Evolutionary conservation across 2,113 vertebrate species (phyloP).

Genomic region (Callipepla squamata): DNA sequence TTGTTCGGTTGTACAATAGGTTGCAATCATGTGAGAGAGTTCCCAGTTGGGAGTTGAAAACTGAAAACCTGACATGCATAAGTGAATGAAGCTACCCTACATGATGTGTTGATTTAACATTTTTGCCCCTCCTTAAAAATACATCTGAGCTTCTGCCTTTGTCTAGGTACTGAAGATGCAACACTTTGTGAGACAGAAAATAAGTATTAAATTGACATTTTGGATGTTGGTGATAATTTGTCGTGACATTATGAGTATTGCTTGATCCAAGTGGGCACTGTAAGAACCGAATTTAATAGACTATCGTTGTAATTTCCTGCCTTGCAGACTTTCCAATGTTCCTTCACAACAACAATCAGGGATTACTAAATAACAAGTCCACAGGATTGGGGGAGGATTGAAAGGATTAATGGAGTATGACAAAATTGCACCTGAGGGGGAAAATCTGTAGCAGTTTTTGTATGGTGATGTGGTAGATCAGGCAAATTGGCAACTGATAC

Average conservation of each 20-base stretch:
- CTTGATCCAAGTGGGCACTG: slow-evolving; percentile 69
- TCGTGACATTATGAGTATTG: slow-evolving; percentile 50
- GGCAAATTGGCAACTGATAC: slow-evolving; percentile 63
- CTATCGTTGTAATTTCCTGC: slow-evolving; percentile 79
- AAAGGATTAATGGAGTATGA: slow-evolving; percentile 89
- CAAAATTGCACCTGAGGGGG: slow-evolving; percentile 85
- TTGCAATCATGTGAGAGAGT: slow-evolving; percentile 65
- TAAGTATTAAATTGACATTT: slow-evolving; percentile 67
- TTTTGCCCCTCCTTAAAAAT: slow-evolving; percentile 22
- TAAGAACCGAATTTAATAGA: slow-evolving; percentile 70
- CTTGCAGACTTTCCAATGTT: slow-evolving; percentile 82
- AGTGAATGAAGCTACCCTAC: slow-evolving; percentile 6
- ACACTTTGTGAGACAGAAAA: slow-evolving; percentile 41
- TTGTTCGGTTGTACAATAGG: slow-evolving; percentile 53
- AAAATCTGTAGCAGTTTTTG: slow-evolving; percentile 83
- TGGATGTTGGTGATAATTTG: slow-evolving; percentile 64
- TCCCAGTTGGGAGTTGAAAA: slow-evolving; percentile 70
- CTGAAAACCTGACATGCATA: slow-evolving; percentile 43
- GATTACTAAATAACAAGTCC: slow-evolving; percentile 80
- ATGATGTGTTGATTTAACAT: slow-evolving; percentile 30
- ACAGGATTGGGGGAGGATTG: slow-evolving; percentile 76
- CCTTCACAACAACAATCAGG: slow-evolving; percentile 83
- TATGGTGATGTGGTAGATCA: slow-evolving; percentile 61
- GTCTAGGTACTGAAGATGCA: neutral
- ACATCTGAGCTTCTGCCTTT: slow-evolving; percentile 1